Base-by-base conservation (phyloP, 1,140 invertebrate species). In the Drosophila saltans region DNA sequence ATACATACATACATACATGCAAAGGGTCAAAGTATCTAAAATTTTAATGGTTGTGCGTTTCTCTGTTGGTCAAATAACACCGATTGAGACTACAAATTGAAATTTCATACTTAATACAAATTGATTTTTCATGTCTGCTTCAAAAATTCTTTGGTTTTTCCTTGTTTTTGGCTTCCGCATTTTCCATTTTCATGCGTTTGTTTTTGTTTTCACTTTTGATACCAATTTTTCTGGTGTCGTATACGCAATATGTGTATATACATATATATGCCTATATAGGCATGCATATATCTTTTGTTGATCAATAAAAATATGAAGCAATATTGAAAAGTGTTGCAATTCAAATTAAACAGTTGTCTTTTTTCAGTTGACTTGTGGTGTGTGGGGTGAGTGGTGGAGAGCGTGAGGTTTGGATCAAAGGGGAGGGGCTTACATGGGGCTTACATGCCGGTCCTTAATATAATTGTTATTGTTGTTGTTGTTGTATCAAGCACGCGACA, bases 81-180 rank as follows among this genome's bases (percentile, higher is more conserved):
- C 58, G 64, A 36, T 58, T 36, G 33, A 8, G 33, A 8, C 45
- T 28, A 36, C 77, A 81, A 82, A 86, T 86, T 83, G 82, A 88
- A 86, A 86, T 80, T 88, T 88, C 74, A 88, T 83, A 74, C 76
- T 72, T 83, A 80, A 88, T 83, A 89, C 83, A 88, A 83, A 88
- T 88, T 88, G 83, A 89, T 88, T 88, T 85, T 85, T 52, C 45
- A 52, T 52, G 45, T 52, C 45, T 52, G 21, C 24, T 9, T 10
- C 21, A 36, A 36, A 36, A 36, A 36, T 36, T 10, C 39, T 64
- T 64, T 30, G 9, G 2, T 48, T 70, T 74, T 67, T 64, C n/a
- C 60, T 30, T 5, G 2, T 48, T 70, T 74, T 67, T 64, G 11
- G 41, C n/a, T 75, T 58, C 65, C 55, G 55, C n/a, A 21, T 10